Evolutionary conservation across 2,113 vertebrate species (phyloP), one percentile per base, ranked within the genome.

Genomic region (Shinisaurus crocodilurus): DNA sequence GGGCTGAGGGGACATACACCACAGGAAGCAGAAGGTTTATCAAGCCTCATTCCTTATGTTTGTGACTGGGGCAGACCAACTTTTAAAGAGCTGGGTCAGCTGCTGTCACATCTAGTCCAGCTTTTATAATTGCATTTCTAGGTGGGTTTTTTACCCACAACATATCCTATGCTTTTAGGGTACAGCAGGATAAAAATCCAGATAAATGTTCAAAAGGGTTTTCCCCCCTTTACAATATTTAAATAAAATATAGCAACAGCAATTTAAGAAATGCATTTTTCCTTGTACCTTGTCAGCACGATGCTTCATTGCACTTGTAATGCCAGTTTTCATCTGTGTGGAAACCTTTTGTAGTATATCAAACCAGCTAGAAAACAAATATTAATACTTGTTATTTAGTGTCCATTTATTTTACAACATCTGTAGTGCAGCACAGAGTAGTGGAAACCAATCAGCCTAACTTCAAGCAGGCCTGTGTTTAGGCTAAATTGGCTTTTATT

Each of bases 311-410:
- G 97, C 98, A 69, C 98, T 98, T 6, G 97, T 97, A 90, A 99
- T 98, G 91, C 95, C 98, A 10, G 98, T 98, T 96, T 98, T 98
- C 93, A 99, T 82, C 85, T 99, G 99, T 3, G 97, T 97, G 45
- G 99, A 99, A 75, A 98, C 98, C 89, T 99, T 99, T 94, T 99
- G 99, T 94, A 99, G 98, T 3, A 99, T 98, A 95, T 99, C 99
- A 94, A 99, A 99, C 99, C 99, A 99, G 43, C 99, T 99, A 93
- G 79, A 16, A 82, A 79, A 50, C 27, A 79, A 79, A 83, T 3
- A 40, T n/a, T 40, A 88, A 72, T 15, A 48, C n/a, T 50, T 37
- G n/a, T 69, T 50, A 79, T n/a, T 32, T 82, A 40, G 65, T 12
- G 3, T 9, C n/a, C 32, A 72, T 86, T 86, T 72, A 7, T 86